phyloP scores from a whole-genome alignment of 2,113 vertebrate species.

The Probosciger aterrimus region DNA sequence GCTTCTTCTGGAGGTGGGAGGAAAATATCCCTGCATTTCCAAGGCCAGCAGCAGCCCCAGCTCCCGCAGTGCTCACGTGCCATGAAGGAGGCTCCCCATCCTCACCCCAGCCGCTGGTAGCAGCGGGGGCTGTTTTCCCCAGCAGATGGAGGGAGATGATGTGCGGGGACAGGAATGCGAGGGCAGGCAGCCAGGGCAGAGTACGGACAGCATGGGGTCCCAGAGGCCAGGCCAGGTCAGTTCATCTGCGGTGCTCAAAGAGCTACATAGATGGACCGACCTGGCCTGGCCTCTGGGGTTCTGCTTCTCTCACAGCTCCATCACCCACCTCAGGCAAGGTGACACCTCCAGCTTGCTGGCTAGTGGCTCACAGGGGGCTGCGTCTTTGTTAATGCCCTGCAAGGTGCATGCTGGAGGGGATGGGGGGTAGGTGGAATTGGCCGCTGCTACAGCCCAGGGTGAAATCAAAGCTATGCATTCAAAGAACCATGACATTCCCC shows the following conservation, averaged over 20 bases:
- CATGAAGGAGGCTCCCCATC: not conserved
- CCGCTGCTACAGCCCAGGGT: rapidly evolving
- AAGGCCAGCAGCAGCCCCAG: not conserved
- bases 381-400: not conserved
- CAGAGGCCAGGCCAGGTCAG: not conserved
- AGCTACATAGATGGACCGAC: not conserved
- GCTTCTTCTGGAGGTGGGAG: not conserved
- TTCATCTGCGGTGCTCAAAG: not conserved
- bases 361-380: not conserved
- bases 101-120: not conserved
- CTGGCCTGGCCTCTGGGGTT: not conserved
- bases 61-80: not conserved
- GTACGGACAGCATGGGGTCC: constrained; percentile 29
- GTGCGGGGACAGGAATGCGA: not conserved
- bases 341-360: not conserved
- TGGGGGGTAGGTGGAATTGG: not conserved
- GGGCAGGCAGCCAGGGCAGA: constrained; percentile 23
- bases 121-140: constrained; percentile 49
- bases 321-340: not conserved
- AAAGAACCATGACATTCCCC: constrained; percentile 19
- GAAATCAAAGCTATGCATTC: constrained; percentile 21
- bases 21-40: not conserved
- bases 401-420: not conserved
- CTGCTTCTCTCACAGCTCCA: not conserved
- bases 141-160: constrained; percentile 41